Conservation (phyloP, 2,888 invertebrate genomes). For the Dryomyza anilis region DNA sequence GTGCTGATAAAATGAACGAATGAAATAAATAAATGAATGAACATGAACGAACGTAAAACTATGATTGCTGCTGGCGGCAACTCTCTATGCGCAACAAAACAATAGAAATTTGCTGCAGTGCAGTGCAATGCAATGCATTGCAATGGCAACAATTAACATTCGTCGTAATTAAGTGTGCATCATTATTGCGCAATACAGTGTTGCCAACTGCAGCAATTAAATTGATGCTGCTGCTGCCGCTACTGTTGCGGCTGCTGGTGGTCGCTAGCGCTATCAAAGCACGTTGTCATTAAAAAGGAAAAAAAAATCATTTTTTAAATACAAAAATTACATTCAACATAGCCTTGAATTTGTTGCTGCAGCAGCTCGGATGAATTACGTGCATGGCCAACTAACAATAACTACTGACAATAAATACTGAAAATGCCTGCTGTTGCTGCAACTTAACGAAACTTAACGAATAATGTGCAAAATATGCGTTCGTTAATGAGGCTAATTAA, state of each 20-base stretch:
- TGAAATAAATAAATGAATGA: no score
- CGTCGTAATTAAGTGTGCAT: constrained; percentile 38
- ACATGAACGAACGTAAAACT: neutral
- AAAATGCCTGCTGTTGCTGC: no score
- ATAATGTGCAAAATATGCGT: neutral
- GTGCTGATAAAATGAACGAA: neutral
- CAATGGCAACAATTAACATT: constrained; percentile 39
- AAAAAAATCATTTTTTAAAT: no score
- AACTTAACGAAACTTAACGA: constrained; percentile 2
- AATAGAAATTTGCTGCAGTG: constrained; percentile 12
- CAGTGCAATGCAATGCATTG: no score
- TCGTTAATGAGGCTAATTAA: constrained; percentile 20
- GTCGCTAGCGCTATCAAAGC: neutral
- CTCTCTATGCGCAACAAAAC: neutral
- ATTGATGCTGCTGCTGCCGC: no score
- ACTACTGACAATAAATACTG: no score
- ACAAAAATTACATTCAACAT: no score
- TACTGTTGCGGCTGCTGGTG: constrained; percentile 13
- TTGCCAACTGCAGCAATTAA: constrained; percentile 1
- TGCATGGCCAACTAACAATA: no score
- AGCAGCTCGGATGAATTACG: no score
- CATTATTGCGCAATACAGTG: constrained; percentile 11
- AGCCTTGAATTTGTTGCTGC: no score
- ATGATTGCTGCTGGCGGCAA: neutral
- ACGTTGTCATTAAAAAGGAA: neutral